phyloP scores from a whole-genome alignment of 2,888 invertebrate species.

The Acanthosepion esculentum region DNA sequence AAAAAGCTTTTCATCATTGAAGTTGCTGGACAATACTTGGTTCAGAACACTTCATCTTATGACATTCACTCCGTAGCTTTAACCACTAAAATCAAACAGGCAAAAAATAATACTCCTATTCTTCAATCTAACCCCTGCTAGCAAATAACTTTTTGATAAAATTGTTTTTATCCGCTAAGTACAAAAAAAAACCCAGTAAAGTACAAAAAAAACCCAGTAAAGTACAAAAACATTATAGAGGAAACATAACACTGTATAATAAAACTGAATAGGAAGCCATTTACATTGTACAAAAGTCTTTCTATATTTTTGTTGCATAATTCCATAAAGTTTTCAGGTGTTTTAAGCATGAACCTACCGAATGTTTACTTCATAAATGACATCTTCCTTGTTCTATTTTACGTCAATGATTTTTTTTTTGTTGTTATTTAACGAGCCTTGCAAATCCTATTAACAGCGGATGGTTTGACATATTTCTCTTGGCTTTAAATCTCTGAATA shows the following conservation, averaged over 20 bases:
- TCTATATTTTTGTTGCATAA: too few species aligned
- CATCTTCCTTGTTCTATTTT: not conserved
- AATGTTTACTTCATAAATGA: not conserved
- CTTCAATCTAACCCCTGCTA: not conserved
- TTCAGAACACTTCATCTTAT: not conserved
- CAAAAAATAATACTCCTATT: not conserved
- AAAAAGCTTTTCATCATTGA: not conserved
- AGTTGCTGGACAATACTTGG: not conserved
- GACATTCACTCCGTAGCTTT: not conserved
- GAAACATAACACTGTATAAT: not conserved
- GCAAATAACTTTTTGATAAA: not conserved
- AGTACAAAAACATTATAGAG: not conserved
- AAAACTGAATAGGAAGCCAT: not conserved
- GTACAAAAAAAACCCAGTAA: not conserved
- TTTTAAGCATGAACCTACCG: not conserved
- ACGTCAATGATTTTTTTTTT: not conserved
- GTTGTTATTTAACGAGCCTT: not conserved
- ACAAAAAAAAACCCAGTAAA: not conserved
- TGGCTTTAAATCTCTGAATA: not conserved
- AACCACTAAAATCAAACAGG: not conserved
- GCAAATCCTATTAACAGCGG: not conserved
- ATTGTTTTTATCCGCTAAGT: not conserved
- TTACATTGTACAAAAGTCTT: not conserved
- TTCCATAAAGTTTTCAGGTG: not conserved
- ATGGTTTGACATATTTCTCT: not conserved